These are phyloP conservation scores for Corythaeola cristata DNA, from an alignment of 2,113 vertebrate species.

Conservation along the genomic window DNA sequence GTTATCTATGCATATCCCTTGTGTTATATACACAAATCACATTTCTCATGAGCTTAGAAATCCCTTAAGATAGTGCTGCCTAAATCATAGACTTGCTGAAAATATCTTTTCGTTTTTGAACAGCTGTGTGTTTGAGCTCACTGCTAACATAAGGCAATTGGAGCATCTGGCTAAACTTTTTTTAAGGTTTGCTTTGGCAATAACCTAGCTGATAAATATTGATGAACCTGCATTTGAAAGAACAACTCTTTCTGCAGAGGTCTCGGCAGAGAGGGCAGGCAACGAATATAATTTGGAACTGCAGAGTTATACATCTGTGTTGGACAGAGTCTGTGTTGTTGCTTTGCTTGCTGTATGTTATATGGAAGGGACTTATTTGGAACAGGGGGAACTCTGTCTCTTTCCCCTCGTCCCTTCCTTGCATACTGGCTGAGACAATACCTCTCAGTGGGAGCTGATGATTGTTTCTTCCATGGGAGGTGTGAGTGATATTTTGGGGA, in stretches of 20 bases:
- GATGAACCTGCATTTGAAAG: constrained; percentile 34
- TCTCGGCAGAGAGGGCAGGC: background rate
- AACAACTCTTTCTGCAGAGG: constrained; percentile 8
- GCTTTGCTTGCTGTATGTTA: background rate
- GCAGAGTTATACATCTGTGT: background rate
- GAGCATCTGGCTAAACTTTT: constrained; percentile 29
- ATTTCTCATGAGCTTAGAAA: background rate
- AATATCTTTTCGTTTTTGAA: constrained; percentile 12
- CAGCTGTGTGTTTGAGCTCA: constrained; percentile 33
- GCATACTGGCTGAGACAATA: background rate
- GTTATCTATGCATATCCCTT: background rate
- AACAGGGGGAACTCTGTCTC: background rate
- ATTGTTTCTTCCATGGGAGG: background rate
- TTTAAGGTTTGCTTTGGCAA: constrained; percentile 48
- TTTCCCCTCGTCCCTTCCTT: background rate
- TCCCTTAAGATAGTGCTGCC: constrained; percentile 5
- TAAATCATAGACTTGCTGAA: constrained; percentile 4
- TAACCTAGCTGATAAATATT: constrained; percentile 45
- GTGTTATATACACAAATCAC: background rate
- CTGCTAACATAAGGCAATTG: background rate
- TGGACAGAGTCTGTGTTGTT: background rate
- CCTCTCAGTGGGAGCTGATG: background rate
- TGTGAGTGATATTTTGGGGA: background rate
- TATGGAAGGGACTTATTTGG: background rate
- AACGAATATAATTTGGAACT: background rate